These are phyloP conservation scores for Lutjanus campechanus DNA, from an alignment of 2,797 vertebrate species.

Conservation along the genomic window DNA sequence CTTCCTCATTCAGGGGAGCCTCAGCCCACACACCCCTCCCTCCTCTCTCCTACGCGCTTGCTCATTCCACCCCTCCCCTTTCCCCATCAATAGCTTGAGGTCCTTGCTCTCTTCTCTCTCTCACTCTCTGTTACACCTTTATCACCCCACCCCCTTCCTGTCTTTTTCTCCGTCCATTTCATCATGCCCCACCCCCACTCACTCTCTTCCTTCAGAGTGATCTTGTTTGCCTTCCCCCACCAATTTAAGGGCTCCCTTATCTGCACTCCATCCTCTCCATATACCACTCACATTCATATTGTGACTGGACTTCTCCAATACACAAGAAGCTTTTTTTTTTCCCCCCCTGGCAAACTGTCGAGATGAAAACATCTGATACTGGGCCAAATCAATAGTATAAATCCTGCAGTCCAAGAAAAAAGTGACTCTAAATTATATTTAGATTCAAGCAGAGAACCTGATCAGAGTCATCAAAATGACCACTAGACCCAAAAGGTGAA, in stretches of 20 bases:
- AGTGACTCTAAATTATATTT: not conserved
- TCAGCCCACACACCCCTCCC: conserved; percentile 83
- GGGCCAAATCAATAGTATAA: not conserved
- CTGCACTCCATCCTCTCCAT: conserved; percentile 40
- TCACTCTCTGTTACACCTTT: conserved; percentile 73
- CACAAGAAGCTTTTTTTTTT: conserved; percentile 16
- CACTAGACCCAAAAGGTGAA: not conserved
- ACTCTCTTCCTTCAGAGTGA: conserved; percentile 62
- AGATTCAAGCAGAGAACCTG: not conserved
- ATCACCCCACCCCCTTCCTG: conserved; percentile 79
- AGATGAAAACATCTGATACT: not conserved
- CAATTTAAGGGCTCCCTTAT: conserved; percentile 72
- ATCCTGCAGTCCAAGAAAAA: not conserved
- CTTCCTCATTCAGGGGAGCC: conserved; percentile 87
- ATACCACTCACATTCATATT: conserved; percentile 45
- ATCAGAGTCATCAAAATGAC: conserved; percentile 1
- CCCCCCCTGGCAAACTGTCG: not conserved
- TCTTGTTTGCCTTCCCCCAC: conserved; percentile 74
- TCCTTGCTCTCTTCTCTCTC: conserved; percentile 68
- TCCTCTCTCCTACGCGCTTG: conserved; percentile 65
- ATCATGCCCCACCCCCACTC: conserved; percentile 78
- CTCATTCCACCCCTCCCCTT: conserved; percentile 77
- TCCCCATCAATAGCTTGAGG: conserved; percentile 83
- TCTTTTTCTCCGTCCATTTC: conserved; percentile 75
- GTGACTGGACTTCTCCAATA: conserved; percentile 42